A percentile compares a stretch with the other conserved stretches of the same genome.
Evolutionary conservation across 2,888 invertebrate genomes (phyloP).

Genomic region (Therioaphis trifolii): DNA sequence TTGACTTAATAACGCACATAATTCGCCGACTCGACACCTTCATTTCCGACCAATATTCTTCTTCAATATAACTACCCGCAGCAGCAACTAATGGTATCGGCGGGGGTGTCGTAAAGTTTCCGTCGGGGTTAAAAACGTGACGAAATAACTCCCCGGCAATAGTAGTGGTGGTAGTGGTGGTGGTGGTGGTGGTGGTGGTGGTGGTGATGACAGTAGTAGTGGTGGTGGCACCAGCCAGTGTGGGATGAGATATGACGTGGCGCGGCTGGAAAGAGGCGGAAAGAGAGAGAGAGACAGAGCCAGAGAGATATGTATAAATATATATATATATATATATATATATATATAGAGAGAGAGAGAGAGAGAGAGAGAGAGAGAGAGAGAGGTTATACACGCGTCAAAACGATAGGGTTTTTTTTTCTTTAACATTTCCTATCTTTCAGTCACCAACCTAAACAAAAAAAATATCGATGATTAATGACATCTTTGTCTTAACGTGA

Average conservation of each 20-base stretch:
- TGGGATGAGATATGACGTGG: neutral
- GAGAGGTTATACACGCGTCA: neutral
- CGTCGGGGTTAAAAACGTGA: slow-evolving; percentile 45
- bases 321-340: no score
- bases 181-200: no score
- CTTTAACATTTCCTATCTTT: slow-evolving; percentile 4
- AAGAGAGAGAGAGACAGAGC: neutral
- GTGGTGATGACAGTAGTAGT: no score
- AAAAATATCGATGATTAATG: slow-evolving; percentile 51
- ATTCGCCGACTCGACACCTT: slow-evolving; percentile 61
- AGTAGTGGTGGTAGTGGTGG: no score
- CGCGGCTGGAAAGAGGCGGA: neutral
- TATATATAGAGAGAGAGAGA: neutral
- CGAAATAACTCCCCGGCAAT: slow-evolving; percentile 40
- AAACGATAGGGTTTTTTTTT: slow-evolving; percentile 19
- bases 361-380: neutral
- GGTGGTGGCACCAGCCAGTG: neutral
- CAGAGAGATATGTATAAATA: no score
- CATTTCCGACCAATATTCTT: slow-evolving; percentile 55
- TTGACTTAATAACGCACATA: slow-evolving; percentile 50
- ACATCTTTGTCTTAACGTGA: slow-evolving; percentile 37
- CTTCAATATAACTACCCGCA: slow-evolving; percentile 32
- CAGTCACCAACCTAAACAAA: neutral
- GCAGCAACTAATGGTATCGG: slow-evolving; percentile 12
- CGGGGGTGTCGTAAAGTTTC: slow-evolving; percentile 25